These are phyloP conservation scores for Trididemnum nubilum DNA, from an alignment of 23 tunicate species.

Conservation along the genomic window DNA sequence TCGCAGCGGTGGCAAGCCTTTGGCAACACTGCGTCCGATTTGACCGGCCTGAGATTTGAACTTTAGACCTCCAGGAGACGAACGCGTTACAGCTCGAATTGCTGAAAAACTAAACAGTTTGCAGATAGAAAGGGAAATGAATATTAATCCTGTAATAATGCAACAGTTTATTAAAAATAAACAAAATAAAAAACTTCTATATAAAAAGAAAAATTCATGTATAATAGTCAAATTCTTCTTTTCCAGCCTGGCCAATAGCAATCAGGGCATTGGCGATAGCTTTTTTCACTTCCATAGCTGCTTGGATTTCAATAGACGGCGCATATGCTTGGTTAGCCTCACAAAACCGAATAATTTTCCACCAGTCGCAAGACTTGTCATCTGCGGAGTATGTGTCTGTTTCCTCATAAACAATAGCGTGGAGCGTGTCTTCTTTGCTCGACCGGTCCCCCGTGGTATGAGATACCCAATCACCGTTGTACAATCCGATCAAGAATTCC, in stretches of 20 bases:
- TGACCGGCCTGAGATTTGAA: too few species aligned
- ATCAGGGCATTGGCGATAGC: slow-evolving; percentile 37
- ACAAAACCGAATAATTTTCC: slow-evolving; percentile 44
- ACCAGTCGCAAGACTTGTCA: slow-evolving; percentile 35
- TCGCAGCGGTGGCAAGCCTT: too few species aligned
- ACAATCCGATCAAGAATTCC: slow-evolving; percentile 47
- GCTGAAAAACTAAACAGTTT: too few species aligned
- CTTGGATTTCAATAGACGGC: slow-evolving; percentile 57
- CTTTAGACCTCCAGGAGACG: too few species aligned
- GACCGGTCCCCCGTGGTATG: not conserved
- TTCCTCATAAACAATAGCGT: slow-evolving; percentile 57
- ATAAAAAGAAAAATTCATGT: too few species aligned
- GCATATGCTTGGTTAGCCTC: slow-evolving; percentile 27
- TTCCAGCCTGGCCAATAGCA: slow-evolving; percentile 75
- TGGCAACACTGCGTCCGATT: too few species aligned
- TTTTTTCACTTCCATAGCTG: slow-evolving; percentile 56
- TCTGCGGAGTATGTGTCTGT: slow-evolving; percentile 30
- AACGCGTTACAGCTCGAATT: too few species aligned
- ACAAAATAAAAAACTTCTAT: too few species aligned
- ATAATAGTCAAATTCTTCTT: slow-evolving; percentile 88
- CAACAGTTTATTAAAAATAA: too few species aligned
- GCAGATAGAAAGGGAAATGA: too few species aligned
- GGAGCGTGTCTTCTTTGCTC: slow-evolving; percentile 8
- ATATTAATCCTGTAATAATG: too few species aligned
- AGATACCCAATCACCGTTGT: slow-evolving; percentile 16